These are phyloP conservation scores for Onychostruthus taczanowskii DNA, from an alignment of 2,113 vertebrate species.

Conservation along the genomic window DNA sequence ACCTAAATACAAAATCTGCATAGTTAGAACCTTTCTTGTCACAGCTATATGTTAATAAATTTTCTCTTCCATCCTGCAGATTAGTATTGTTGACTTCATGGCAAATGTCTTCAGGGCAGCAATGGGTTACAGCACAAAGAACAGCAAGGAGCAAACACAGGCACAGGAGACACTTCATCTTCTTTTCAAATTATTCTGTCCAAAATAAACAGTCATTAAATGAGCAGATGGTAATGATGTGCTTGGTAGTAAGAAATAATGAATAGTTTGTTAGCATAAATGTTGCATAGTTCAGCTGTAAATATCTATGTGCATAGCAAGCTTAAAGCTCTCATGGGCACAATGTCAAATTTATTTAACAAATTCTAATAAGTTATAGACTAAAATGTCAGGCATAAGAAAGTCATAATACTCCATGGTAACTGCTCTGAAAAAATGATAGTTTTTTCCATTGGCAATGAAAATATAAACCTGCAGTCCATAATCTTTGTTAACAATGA, in stretches of 20 bases:
- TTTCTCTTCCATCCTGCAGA: background rate
- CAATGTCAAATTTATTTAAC: background rate
- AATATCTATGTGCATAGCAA: background rate
- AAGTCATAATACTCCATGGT: background rate
- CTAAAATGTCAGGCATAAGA: background rate
- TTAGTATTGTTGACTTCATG: background rate
- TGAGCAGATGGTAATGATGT: background rate
- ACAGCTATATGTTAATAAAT: background rate
- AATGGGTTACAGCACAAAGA: constrained; percentile 23
- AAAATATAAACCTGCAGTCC: background rate
- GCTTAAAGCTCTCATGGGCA: background rate
- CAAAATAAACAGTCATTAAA: constrained; percentile 5
- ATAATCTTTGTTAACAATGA: background rate
- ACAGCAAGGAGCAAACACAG: constrained; percentile 42
- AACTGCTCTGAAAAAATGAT: background rate
- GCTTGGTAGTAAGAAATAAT: background rate
- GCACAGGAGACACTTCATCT: constrained; percentile 52
- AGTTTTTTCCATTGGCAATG: background rate
- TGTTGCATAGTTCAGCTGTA: background rate
- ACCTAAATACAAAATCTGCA: constrained; percentile 77
- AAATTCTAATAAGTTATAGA: background rate
- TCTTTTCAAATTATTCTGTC: constrained; percentile 57
- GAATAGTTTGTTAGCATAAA: background rate
- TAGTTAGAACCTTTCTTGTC: constrained; percentile 59
- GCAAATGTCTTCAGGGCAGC: background rate